Base-by-base conservation (phyloP, 2,113 vertebrate genomes). In the Isurus oxyrinchus region DNA sequence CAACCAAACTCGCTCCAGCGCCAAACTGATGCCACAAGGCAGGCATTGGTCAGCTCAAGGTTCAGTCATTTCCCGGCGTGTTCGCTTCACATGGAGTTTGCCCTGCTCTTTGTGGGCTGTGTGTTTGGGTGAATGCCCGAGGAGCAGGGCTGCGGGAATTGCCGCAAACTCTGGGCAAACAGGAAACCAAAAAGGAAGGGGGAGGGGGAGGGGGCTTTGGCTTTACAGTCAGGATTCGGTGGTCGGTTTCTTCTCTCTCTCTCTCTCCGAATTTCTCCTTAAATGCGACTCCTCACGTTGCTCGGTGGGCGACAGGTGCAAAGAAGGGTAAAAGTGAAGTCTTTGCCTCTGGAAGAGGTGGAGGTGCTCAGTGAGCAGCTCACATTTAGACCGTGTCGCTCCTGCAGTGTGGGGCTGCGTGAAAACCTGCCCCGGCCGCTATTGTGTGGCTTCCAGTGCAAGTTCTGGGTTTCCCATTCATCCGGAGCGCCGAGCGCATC, bases 81-180 rank as follows among this genome's bases (percentile, higher is more conserved):
- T 16, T 35, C 19, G 81, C 81, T 44, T 66, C 10, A 5, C 21
- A 3, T 21, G 35, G 59, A 63, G 90, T 63, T 23, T 40, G 35
- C 16, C 59, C 40, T 13, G 67, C 11, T 76, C 40, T 72, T 95
- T 49, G 66, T 53, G 94, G 59, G 90, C 5, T 94, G 59, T 5
- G 35, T 63, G n/a, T n/a, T 66, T 7, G 40, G 67, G 63, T 4
- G 44, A 95, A 72, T 95, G 27, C 53, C 49, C 53, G 31, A 55
- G 86, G 86, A 88, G 53, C 87, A 35, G 53, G 19, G 59, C 90
- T 94, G 90, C 88, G 55, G 55, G 27, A 59, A 91, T n/a, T 57
- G 88, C 31, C 59, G 19, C 94, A 95, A 69, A 95, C 63, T 67
- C 35, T 66, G 66, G 94, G 66, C 94, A 76, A 95, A 95, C 94